Evolutionary conservation across 2,888 invertebrate species (phyloP), one percentile per base, ranked within the genome.

Genomic region (Iselma pallidipennis): DNA sequence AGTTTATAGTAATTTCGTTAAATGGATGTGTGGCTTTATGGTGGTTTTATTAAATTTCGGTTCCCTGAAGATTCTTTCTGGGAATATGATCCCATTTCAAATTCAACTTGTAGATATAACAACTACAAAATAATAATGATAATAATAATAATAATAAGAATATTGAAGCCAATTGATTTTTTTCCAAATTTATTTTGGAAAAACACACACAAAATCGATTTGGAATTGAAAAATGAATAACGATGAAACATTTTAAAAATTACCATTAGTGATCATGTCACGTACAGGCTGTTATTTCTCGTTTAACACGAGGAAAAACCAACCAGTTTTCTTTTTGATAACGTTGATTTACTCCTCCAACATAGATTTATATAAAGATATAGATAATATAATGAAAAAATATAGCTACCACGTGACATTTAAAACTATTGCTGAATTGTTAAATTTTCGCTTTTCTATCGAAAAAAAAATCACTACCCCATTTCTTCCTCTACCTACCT

Each of bases 321-420:
- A 65, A 65, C 63, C 67, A 67, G 58, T 65, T 58, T 69, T 67
- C 69, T 66, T 63, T 72, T 71, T 77, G 81, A 80, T 81, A 81
- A 81, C 80, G 76, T 76, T 80, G 81, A 81, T 80, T 81, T 80
- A 81, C 80, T 80, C 76, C 76, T 71, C 71, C 67, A 75, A 80
- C 78, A 79, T n/a, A n/a, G n/a, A n/a, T n/a, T n/a, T n/a, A n/a
- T n/a, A n/a, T n/a, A n/a, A n/a, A n/a, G n/a, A n/a, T 80, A 80
- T 80, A 80, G 80, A 81, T 80, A 81, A 80, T 80, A 79, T 81
- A 80, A 81, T 81, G 80, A 80, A 80, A 80, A 81, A 79, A 79
- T 80, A 81, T 80, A 71, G 76, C 71, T 57, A 65, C 66, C 63
- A 78, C 81, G 80, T 81, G 81, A 73, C 72, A 66, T 65, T 67